phyloP scores from a whole-genome alignment of 2,797 vertebrate genomes.

The Sebastes iracundus region DNA sequence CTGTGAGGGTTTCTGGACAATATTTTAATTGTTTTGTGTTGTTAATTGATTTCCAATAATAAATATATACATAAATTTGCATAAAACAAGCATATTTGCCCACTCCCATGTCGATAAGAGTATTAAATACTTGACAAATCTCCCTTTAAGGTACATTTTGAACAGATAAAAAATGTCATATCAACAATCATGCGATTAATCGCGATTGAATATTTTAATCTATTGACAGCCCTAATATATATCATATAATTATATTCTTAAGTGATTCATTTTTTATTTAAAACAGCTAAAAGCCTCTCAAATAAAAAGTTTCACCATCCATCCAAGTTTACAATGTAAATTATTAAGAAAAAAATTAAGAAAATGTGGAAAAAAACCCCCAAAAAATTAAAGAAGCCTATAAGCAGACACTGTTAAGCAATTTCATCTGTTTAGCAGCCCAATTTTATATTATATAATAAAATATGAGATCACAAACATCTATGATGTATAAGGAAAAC shows the following conservation, averaged over 20 bases:
- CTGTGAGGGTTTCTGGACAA: too few species aligned
- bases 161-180: too few species aligned
- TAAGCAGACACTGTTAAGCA: not conserved
- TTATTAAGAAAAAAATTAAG: not conserved
- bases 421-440: not conserved
- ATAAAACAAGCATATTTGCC: too few species aligned
- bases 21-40: too few species aligned
- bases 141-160: too few species aligned
- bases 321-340: not conserved
- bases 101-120: too few species aligned
- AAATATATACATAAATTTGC: too few species aligned
- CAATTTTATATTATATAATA: not conserved
- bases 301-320: not conserved
- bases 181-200: too few species aligned
- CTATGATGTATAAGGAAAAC: slow-evolving; percentile 19
- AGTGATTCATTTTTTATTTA: not conserved
- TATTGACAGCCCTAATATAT: too few species aligned
- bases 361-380: accelerated
- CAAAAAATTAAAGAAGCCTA: not conserved
- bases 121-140: too few species aligned
- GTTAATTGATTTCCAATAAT: too few species aligned
- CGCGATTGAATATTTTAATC: too few species aligned
- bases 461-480: slow-evolving; percentile 11
- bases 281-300: not conserved
- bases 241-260: not conserved